A percentile compares a stretch with the other conserved stretches of the same genome.
Conservation (phyloP, 2,113 vertebrate genomes). For the Neolamprologus modestus region DNA sequence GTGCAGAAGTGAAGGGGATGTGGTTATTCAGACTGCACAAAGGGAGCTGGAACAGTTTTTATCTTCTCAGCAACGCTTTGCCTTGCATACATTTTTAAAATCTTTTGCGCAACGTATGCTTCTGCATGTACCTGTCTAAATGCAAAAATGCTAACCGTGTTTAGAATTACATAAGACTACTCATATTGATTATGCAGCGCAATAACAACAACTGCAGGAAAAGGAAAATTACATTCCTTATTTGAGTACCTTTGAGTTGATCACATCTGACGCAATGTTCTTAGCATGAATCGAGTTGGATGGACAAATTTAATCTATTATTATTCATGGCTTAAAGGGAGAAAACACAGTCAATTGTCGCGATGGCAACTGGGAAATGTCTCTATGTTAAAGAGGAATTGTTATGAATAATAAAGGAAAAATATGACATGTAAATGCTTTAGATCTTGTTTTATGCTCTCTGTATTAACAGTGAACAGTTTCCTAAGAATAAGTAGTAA, state of each 20-base stretch:
- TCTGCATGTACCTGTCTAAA: neutral
- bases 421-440: neutral
- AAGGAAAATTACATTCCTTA: neutral
- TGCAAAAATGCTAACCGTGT: neutral
- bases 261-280: conserved; percentile 9
- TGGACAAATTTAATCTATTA: neutral
- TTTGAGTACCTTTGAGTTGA: neutral
- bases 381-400: neutral
- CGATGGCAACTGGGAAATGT: neutral
- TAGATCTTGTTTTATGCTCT: neutral
- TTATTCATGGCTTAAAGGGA: neutral
- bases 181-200: neutral
- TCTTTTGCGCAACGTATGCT: neutral
- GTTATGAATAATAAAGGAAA: neutral
- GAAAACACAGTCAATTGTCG: neutral
- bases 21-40: neutral
- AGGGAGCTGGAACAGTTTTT: neutral
- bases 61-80: neutral
- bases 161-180: neutral
- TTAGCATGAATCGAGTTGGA: neutral
- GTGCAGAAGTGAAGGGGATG: neutral
- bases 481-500: neutral
- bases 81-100: neutral
- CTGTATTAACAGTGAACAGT: neutral
- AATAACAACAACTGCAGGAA: neutral